Base-by-base conservation (phyloP, 2,888 invertebrate genomes). In the Suillia variegata region DNA sequence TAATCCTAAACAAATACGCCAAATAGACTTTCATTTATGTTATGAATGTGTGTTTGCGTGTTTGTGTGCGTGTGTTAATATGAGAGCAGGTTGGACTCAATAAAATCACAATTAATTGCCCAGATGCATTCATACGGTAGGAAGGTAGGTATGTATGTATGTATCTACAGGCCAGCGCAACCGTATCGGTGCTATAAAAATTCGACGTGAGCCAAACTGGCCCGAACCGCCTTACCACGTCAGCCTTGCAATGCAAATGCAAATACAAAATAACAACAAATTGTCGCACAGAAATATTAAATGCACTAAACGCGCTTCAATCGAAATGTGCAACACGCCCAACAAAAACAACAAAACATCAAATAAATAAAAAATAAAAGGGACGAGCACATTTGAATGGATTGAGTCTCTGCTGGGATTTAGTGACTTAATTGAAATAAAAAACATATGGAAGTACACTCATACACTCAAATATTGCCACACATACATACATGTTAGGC, bases 1-100 rank as follows among this genome's bases (percentile, higher is more conserved):
- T 74, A 74, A 73, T 72, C 73, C 71, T 74, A 72, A 72, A 71
- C 71, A 74, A 72, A 74, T 73, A 73, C 26, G 10, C 26, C 26
- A 26, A 26, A 26, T 26, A 26, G n/a, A 26, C 26, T n/a, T n/a
- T n/a, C 26, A 10, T 26, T 5, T 26, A 10, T 26, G 26, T 10
- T n/a, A n/a, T 26, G 26, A n/a, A n/a, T 65, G 68, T 63, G 56
- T 59, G 51, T 15, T 20, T 51, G 54, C 18, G 31, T 59, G 61
- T 13, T 47, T 59, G 17, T 33, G 18, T 56, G 51, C 48, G 24
- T 47, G 15, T 56, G 18, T 54, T 15, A 12, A 42, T 45, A 49
- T 52, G 20, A 33, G 50, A 21, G 47, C 24, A 50, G 31, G 38
- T 50, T 22, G 21, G 45, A 45, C 17, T 22, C 31, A 51, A 45